Conservation (phyloP, 2,888 invertebrate species). For the Oligia latruncula region DNA sequence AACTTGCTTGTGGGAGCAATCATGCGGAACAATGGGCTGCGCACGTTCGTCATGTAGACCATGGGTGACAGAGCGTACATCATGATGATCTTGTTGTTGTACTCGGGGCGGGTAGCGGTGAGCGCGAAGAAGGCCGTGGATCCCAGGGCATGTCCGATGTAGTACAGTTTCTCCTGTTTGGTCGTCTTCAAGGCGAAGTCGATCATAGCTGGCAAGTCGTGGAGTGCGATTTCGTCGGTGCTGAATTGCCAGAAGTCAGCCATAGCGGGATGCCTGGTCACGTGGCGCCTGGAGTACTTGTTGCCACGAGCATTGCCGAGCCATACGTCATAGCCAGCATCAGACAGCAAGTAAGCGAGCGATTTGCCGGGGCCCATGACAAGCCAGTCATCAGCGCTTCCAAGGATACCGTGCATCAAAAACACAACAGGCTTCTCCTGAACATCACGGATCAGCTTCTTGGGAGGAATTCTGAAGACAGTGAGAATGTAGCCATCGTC, state of each 20-base stretch:
- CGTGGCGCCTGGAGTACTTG: constrained; percentile 82
- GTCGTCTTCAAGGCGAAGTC: constrained; percentile 80
- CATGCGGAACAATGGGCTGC: constrained; percentile 85
- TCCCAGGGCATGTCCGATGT: constrained; percentile 83
- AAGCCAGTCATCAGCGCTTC: constrained; percentile 92
- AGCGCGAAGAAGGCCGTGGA: constrained; percentile 83
- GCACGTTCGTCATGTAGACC: constrained; percentile 84
- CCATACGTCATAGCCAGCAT: constrained; percentile 87
- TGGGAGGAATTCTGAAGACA: constrained; percentile 83
- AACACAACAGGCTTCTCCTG: constrained; percentile 85
- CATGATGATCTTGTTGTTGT: constrained; percentile 82
- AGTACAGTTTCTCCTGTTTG: constrained; percentile 79
- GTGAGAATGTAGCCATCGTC: constrained; percentile 86
- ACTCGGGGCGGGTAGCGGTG: constrained; percentile 78
- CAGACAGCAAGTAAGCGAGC: constrained; percentile 81
- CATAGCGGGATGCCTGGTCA: constrained; percentile 79
- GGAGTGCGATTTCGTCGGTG: constrained; percentile 84
- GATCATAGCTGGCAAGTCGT: constrained; percentile 86
- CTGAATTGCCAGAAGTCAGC: constrained; percentile 86
- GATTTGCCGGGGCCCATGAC: constrained; percentile 91
- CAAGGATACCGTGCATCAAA: constrained; percentile 92
- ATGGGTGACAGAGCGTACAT: constrained; percentile 86
- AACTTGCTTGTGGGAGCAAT: constrained; percentile 80
- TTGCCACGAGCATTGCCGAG: constrained; percentile 85
- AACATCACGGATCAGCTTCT: constrained; percentile 68